phyloP scores from a whole-genome alignment of 1,140 invertebrate genomes.

The Cotesia vestalis region DNA sequence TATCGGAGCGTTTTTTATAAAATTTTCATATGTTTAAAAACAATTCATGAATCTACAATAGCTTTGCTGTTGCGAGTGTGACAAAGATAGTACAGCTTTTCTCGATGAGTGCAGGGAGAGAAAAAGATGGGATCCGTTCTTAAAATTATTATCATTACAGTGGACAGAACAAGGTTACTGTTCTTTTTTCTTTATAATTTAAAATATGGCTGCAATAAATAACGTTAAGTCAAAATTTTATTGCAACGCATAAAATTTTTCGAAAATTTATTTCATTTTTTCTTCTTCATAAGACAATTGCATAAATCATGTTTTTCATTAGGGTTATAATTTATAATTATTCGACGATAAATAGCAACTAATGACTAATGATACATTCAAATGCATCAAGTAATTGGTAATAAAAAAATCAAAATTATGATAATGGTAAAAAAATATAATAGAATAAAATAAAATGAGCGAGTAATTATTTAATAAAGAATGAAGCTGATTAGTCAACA shows the following conservation, averaged over 20 bases:
- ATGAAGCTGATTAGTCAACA: conserved; percentile 12
- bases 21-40: too few relatives aligned
- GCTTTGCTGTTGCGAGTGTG: too few relatives aligned
- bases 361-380: conserved; percentile 19
- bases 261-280: background rate
- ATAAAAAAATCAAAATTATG: conserved; percentile 23
- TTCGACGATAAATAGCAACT: conserved; percentile 16
- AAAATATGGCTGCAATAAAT: too few relatives aligned
- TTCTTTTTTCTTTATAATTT: background rate
- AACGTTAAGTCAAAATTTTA: background rate
- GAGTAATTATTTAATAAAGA: conserved; percentile 25
- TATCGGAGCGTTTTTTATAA: too few relatives aligned
- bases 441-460: too few relatives aligned
- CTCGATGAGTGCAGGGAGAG: too few relatives aligned
- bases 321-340: background rate
- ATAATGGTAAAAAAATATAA: conserved; percentile 13
- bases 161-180: conserved; percentile 8
- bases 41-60: too few relatives aligned
- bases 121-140: too few relatives aligned
- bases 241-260: background rate
- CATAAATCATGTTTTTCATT: conserved; percentile 18
- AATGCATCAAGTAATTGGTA: conserved; percentile 26
- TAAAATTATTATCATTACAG: too few relatives aligned
- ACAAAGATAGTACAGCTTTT: too few relatives aligned
- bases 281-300: background rate